phyloP scores from a whole-genome alignment of 2,888 invertebrate genomes.

The Exocentrus adspersus region DNA sequence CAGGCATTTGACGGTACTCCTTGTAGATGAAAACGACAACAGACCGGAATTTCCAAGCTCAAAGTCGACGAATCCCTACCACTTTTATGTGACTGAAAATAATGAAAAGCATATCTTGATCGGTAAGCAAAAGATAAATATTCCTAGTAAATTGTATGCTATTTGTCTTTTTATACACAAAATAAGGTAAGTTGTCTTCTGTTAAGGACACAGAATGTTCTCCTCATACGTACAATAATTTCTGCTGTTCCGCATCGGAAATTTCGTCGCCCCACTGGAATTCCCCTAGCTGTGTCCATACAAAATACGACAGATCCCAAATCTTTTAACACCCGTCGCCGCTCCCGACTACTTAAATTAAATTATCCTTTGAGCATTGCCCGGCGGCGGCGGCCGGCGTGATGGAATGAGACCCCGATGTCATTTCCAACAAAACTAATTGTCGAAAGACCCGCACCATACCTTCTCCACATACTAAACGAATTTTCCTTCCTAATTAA shows the following conservation, averaged over 20 bases:
- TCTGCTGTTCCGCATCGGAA: too few species aligned
- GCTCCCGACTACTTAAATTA: neutral
- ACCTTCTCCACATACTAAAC: neutral
- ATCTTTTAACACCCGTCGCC: neutral
- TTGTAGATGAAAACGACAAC: conserved; percentile 86
- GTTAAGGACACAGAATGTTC: too few species aligned
- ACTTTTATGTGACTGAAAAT: conserved; percentile 79
- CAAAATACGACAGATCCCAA: neutral
- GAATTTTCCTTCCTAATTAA: conserved; percentile 24
- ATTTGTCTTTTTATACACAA: too few species aligned
- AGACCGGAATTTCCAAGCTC: conserved; percentile 78
- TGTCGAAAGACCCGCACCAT: neutral
- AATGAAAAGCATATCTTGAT: conserved; percentile 70
- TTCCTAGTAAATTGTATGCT: too few species aligned
- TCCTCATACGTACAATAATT: too few species aligned
- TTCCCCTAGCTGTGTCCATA: too few species aligned
- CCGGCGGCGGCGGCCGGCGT: neutral
- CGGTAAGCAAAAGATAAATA: conserved; percentile 67
- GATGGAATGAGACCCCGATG: neutral
- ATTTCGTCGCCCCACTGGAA: too few species aligned
- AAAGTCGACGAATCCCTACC: conserved; percentile 69
- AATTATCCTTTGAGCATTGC: too few species aligned
- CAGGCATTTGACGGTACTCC: conserved; percentile 76
- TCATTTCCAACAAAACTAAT: neutral
- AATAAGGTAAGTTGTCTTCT: too few species aligned